Evolutionary conservation across 2,888 invertebrate species (phyloP).

Genomic region (Eristalis tenax): DNA sequence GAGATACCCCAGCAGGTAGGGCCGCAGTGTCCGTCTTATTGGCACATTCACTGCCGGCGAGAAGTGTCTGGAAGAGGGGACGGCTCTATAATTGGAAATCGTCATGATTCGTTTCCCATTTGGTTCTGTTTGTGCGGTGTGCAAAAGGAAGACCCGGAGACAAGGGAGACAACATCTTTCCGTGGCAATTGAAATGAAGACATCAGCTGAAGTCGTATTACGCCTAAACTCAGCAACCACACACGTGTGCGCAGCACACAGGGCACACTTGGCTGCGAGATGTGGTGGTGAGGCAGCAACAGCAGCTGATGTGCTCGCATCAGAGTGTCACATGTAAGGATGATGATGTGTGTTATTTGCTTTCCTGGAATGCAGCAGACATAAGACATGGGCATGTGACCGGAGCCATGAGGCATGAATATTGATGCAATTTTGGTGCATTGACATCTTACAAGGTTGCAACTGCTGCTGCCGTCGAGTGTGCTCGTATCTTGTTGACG

Average conservation of each 20-base stretch:
- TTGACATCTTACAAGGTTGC: conserved; percentile 67
- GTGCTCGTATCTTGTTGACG: conserved; percentile 56
- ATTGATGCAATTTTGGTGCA: conserved; percentile 70
- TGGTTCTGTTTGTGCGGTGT: conserved; percentile 15
- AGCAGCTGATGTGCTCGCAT: conserved; percentile 50
- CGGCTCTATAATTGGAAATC: conserved; percentile 60
- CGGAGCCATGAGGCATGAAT: conserved; percentile 50
- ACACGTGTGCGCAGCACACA: conserved; percentile 11
- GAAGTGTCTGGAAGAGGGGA: neutral
- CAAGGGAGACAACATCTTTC: neutral
- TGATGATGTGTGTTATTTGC: neutral
- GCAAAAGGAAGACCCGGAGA: conserved; percentile 16
- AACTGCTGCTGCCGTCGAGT: conserved; percentile 2
- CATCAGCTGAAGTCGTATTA: conserved; percentile 56
- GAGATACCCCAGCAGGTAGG: conserved; percentile 16
- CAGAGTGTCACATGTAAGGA: neutral
- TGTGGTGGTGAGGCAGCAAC: conserved; percentile 38
- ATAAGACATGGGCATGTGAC: conserved; percentile 6
- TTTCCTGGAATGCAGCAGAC: conserved; percentile 58
- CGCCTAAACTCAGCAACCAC: neutral
- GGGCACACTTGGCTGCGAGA: conserved; percentile 36
- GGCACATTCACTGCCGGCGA: conserved; percentile 24
- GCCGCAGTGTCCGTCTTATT: conserved; percentile 18
- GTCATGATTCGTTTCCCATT: conserved; percentile 41
- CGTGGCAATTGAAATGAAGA: conserved; percentile 48